These are phyloP conservation scores for Ciconia nigra DNA, from an alignment of 2,797 vertebrate species.

Conservation along the genomic window DNA sequence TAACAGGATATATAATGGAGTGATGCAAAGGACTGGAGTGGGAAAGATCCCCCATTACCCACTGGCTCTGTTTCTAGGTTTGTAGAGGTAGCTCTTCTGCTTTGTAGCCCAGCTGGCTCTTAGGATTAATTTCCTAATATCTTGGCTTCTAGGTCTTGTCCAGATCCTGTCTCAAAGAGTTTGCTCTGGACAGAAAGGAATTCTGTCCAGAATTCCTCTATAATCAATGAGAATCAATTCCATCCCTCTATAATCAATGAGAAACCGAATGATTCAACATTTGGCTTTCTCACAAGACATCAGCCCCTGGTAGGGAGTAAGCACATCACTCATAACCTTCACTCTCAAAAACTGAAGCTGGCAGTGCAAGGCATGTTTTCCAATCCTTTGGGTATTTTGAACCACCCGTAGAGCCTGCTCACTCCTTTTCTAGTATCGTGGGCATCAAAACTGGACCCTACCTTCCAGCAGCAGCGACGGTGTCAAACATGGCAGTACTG, in stretches of 20 bases:
- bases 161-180: background rate
- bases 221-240: background rate
- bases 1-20: constrained; percentile 13
- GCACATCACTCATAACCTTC: fast-evolving
- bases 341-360: background rate
- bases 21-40: background rate
- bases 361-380: background rate
- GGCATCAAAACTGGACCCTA: background rate
- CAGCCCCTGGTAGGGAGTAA: background rate
- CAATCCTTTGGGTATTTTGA: background rate
- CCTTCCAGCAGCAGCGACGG: background rate
- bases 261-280: background rate
- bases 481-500: background rate
- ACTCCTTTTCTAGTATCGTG: background rate
- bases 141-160: fast-evolving
- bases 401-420: background rate
- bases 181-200: background rate
- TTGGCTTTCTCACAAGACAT: background rate
- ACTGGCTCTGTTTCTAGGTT: background rate
- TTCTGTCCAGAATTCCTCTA: background rate
- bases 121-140: background rate
- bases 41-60: background rate
- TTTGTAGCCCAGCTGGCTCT: background rate
- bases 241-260: background rate
- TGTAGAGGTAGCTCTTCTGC: background rate